Evolutionary conservation across 2,113 vertebrate genomes (phyloP).

Genomic region (Isurus oxyrinchus): DNA sequence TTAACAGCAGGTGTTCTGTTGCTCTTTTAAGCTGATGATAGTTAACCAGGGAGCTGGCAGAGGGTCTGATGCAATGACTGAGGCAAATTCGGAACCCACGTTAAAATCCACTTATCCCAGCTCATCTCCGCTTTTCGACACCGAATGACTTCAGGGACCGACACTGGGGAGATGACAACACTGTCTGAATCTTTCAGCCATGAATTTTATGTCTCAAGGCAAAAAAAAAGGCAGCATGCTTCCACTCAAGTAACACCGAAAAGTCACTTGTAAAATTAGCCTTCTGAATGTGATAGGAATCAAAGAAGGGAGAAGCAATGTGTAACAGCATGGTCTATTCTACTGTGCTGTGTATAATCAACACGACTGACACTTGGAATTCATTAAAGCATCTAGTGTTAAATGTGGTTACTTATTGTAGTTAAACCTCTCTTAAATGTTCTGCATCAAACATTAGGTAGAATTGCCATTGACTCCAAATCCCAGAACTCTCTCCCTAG

Average conservation of each 20-base stretch:
- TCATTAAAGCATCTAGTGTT: not conserved
- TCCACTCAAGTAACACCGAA: not conserved
- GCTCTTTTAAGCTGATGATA: not conserved
- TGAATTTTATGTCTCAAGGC: not conserved
- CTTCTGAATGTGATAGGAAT: not conserved
- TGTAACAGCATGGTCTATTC: not conserved
- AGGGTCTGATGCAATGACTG: not conserved
- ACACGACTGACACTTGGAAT: not conserved
- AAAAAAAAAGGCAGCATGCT: not conserved
- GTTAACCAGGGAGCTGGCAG: not conserved
- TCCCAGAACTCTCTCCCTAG: not conserved
- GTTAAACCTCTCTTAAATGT: not conserved
- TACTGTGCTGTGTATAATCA: not conserved
- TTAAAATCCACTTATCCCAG: conserved; percentile 9
- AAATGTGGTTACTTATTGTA: not conserved
- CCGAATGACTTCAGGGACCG: not conserved
- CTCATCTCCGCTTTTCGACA: not conserved
- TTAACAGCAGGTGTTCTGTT: not conserved
- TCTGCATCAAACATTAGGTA: not conserved
- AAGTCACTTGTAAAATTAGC: conserved; percentile 24
- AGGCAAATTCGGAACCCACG: not conserved
- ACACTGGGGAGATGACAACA: not conserved
- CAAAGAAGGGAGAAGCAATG: not conserved
- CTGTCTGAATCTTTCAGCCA: not conserved
- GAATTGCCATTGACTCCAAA: not conserved